Conservation (phyloP, 2,113 vertebrate species). For the Nerophis lumbriciformis region DNA sequence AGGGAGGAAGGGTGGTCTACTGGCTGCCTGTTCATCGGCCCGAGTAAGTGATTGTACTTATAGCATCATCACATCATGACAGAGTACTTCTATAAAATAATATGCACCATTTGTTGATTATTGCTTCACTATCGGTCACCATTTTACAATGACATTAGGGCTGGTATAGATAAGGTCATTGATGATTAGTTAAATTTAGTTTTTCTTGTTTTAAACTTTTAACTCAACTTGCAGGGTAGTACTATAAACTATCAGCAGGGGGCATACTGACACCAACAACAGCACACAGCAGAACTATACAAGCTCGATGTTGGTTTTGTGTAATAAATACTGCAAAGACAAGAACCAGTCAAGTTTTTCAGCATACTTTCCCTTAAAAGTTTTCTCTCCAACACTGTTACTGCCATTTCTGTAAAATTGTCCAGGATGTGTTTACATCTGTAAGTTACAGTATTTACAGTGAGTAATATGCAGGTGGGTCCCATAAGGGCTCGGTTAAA, state of each 20-base stretch:
- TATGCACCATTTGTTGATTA: background rate
- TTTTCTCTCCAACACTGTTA: conserved; percentile 6
- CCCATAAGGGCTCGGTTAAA: conserved; percentile 24
- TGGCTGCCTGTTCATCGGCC: conserved; percentile 92
- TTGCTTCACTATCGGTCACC: no score
- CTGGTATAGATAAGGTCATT: no score
- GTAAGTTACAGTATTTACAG: conserved; percentile 29
- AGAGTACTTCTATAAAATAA: background rate
- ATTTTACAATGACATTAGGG: no score
- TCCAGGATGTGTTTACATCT: conserved; percentile 13
- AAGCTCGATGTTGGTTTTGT: background rate
- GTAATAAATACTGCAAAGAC: background rate
- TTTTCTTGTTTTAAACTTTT: no score
- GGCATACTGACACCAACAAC: conserved; percentile 41
- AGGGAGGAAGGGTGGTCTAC: conserved; percentile 90
- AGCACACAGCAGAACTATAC: background rate
- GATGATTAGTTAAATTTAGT: no score
- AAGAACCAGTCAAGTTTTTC: conserved; percentile 14
- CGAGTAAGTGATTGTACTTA: conserved; percentile 77
- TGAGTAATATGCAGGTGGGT: conserved; percentile 38
- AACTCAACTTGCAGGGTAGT: background rate
- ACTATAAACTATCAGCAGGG: conserved; percentile 44
- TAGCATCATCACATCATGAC: background rate
- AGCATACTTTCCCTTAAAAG: conserved; percentile 5
- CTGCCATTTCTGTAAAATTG: conserved; percentile 28